Evolutionary conservation across 2,113 vertebrate genomes (phyloP).

Genomic region (Mus spicilegus): DNA sequence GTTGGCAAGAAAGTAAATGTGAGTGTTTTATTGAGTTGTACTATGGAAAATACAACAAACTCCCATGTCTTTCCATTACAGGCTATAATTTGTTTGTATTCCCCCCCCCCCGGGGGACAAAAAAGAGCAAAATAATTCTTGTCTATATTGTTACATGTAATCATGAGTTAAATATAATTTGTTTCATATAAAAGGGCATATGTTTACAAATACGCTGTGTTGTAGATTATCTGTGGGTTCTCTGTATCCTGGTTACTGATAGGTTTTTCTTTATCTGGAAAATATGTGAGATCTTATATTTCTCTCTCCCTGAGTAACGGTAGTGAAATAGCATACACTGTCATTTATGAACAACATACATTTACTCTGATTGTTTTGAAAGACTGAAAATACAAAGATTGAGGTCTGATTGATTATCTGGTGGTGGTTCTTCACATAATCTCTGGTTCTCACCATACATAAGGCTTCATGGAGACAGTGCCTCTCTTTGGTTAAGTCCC

Average conservation of each 20-base stretch:
- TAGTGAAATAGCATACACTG: neutral
- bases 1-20: conserved; percentile 19
- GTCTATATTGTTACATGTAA: neutral
- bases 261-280: neutral
- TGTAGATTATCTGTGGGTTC: neutral
- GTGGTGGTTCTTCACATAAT: neutral
- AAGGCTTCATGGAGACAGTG: neutral
- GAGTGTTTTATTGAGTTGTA: conserved; percentile 38
- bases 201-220: neutral
- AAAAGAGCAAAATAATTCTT: neutral
- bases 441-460: neutral
- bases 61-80: neutral
- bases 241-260: neutral
- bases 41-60: conserved; percentile 17
- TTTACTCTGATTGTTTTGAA: neutral
- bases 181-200: neutral
- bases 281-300: neutral
- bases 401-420: neutral
- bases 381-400: neutral
- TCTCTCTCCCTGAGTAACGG: neutral
- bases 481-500: neutral
- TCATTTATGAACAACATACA: neutral
- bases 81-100: neutral
- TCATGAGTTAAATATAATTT: neutral
- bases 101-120: neutral